These are phyloP conservation scores for Zaprionus ornatus DNA, from an alignment of 1,140 invertebrate genomes.

Conservation along the genomic window DNA sequence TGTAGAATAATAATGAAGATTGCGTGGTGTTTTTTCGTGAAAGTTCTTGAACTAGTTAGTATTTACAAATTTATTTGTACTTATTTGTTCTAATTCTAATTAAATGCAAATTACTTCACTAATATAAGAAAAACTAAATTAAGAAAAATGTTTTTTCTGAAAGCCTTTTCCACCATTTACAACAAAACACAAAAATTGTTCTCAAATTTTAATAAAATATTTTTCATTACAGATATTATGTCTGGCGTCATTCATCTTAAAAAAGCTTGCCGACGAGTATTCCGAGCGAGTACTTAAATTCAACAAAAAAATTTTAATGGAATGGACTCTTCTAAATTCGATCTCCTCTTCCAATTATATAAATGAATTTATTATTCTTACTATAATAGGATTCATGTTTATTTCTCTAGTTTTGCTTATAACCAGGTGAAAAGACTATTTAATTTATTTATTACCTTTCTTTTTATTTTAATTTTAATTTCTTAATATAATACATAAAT, in stretches of 20 bases:
- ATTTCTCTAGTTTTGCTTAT: conserved; percentile 51
- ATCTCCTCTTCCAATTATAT: conserved; percentile 57
- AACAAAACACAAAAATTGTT: no score
- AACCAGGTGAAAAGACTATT: conserved; percentile 26
- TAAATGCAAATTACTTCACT: no score
- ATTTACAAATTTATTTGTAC: background rate
- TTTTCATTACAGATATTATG: conserved; percentile 44
- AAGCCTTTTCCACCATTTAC: no score
- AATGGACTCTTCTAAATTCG: conserved; percentile 62
- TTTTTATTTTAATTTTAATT: background rate
- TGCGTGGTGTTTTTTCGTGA: background rate
- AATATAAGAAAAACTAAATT: background rate
- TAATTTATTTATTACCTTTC: background rate
- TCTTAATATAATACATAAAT: background rate
- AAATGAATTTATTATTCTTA: conserved; percentile 57
- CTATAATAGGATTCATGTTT: conserved; percentile 60
- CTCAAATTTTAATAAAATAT: background rate
- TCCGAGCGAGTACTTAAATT: conserved; percentile 53
- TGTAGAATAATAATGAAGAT: background rate
- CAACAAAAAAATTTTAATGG: conserved; percentile 49
- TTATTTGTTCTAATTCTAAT: no score
- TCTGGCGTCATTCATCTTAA: conserved; percentile 46
- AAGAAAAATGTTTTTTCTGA: background rate
- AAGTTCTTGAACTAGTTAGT: background rate
- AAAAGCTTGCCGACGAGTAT: conserved; percentile 62